Conservation (phyloP, 2,797 vertebrate genomes). For the Pteropus rufus region DNA sequence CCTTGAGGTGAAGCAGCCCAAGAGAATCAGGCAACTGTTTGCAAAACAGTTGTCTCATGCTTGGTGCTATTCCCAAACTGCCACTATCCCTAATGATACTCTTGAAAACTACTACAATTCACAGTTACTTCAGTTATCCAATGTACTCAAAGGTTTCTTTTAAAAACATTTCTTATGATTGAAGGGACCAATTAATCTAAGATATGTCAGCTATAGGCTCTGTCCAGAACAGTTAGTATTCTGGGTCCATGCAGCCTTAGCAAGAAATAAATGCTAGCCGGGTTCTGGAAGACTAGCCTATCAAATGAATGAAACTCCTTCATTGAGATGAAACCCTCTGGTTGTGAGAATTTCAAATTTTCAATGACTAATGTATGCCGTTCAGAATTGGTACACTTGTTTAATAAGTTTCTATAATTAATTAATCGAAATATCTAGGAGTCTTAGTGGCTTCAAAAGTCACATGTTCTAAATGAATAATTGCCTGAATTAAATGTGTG, state of each 20-base stretch:
- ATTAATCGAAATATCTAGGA: background rate
- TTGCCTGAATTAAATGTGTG: background rate
- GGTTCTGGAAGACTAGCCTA: background rate
- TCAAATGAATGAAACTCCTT: background rate
- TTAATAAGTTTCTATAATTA: background rate
- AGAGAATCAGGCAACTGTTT: constrained; percentile 2
- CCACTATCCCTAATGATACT: constrained; percentile 27
- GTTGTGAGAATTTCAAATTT: background rate
- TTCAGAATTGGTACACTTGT: background rate
- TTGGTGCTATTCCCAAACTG: constrained; percentile 27
- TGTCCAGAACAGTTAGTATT: background rate
- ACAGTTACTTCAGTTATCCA: background rate
- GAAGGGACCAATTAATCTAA: background rate
- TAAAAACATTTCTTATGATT: constrained; percentile 23
- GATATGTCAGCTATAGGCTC: background rate
- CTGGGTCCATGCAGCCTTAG: background rate
- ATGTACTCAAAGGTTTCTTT: background rate
- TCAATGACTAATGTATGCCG: background rate
- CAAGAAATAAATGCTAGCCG: background rate
- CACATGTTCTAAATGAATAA: background rate
- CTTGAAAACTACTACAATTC: background rate
- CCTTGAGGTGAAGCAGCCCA: background rate
- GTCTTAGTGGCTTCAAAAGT: constrained; percentile 13
- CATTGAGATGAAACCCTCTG: background rate
- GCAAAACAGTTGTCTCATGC: constrained; percentile 14